These are phyloP conservation scores for Lepidurus arcticus DNA, from an alignment of 1,140 invertebrate genomes.

Conservation along the genomic window DNA sequence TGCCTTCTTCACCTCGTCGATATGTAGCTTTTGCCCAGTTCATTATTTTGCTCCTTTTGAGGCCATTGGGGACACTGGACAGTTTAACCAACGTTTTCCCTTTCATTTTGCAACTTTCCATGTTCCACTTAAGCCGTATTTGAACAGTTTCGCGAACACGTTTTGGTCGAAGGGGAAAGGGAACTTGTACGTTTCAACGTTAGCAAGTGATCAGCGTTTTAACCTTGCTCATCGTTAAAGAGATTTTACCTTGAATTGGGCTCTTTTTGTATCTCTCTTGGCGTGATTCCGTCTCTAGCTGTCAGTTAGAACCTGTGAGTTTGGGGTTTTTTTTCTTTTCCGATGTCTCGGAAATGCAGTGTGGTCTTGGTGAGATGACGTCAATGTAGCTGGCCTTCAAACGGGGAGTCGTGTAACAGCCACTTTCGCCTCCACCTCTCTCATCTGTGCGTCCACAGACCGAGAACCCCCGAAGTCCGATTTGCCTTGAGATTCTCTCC, in stretches of 20 bases:
- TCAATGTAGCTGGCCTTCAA: conserved; percentile 13
- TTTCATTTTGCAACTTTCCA: too few relatives aligned
- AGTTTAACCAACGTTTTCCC: too few relatives aligned
- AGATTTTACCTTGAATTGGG: background rate
- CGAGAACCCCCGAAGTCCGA: background rate
- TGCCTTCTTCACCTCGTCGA: too few relatives aligned
- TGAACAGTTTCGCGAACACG: too few relatives aligned
- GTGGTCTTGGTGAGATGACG: background rate
- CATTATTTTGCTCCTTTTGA: too few relatives aligned
- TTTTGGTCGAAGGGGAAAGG: too few relatives aligned
- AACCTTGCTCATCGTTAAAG: background rate
- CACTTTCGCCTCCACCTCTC: conserved; percentile 17
- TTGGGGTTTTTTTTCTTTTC: background rate
- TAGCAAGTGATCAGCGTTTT: background rate
- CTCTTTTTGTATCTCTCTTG: background rate
- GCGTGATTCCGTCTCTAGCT: background rate
- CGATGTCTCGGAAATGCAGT: background rate
- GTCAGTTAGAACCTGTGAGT: background rate
- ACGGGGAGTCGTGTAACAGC: background rate
- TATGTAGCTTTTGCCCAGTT: too few relatives aligned
- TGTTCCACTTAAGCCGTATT: too few relatives aligned
- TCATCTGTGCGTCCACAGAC: background rate
- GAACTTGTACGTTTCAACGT: too few relatives aligned
- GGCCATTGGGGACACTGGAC: too few relatives aligned
- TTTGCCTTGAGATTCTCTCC: background rate